A percentile compares a stretch with the other conserved stretches of the same genome.
Conservation (phyloP, 1,140 invertebrate genomes). For the Meloidogyne hapla region DNA sequence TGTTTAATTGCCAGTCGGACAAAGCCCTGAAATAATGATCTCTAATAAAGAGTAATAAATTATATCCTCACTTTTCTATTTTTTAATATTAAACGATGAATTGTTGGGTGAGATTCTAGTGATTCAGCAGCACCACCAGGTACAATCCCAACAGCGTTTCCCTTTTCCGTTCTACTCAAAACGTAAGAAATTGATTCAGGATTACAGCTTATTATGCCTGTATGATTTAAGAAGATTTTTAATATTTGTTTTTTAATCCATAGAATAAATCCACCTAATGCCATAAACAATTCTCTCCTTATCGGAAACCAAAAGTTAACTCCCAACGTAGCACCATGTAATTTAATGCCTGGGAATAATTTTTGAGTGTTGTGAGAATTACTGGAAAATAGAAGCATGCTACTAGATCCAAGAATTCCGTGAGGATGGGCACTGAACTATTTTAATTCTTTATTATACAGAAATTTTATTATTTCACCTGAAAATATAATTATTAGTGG, state of each 20-base stretch:
- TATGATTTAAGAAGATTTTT: not conserved
- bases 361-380: conserved; percentile 73
- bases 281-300: conserved; percentile 73
- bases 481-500: conserved; percentile 66
- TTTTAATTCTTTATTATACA: not conserved
- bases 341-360: conserved; percentile 76
- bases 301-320: conserved; percentile 80
- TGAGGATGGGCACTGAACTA: conserved; percentile 75
- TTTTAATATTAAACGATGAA: conserved; percentile 73
- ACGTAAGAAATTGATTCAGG: conserved; percentile 66
- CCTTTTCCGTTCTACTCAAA: conserved; percentile 52
- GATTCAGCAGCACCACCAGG: conserved; percentile 65
- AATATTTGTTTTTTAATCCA: no score
- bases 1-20: conserved; percentile 17
- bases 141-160: conserved; percentile 43
- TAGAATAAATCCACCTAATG: conserved; percentile 10
- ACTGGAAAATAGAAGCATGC: conserved; percentile 71
- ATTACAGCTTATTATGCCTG: conserved; percentile 27
- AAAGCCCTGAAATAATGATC: conserved; percentile 10
- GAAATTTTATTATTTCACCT: conserved; percentile 52
- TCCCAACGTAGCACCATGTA: conserved; percentile 74
- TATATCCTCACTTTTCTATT: conserved; percentile 69
- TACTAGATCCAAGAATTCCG: conserved; percentile 66
- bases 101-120: conserved; percentile 67
- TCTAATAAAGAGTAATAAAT: not conserved